Evolutionary conservation across 2,888 invertebrate species (phyloP).

Genomic region (Lamellibrachia columna): DNA sequence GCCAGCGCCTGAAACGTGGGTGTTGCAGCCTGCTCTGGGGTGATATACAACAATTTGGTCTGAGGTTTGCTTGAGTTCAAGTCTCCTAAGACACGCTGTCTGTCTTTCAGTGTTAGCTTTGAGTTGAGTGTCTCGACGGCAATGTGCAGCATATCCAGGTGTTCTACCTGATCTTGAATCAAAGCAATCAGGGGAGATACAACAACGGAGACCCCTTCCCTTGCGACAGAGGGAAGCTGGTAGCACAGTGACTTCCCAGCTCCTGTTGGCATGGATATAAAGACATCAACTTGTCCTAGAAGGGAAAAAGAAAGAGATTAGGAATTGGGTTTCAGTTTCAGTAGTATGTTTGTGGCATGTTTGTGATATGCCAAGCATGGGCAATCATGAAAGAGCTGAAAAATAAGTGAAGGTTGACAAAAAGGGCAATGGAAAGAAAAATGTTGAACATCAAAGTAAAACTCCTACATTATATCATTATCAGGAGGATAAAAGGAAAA

Average conservation of each 20-base stretch:
- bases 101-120: conserved; percentile 82
- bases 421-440: too few relatives aligned
- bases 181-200: conserved; percentile 95
- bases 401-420: too few relatives aligned
- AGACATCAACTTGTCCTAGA: conserved; percentile 81
- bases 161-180: conserved; percentile 94
- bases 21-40: conserved; percentile 94
- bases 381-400: too few relatives aligned
- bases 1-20: conserved; percentile 69
- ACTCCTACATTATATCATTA: too few relatives aligned
- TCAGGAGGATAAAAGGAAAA: too few relatives aligned
- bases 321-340: background rate
- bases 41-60: conserved; percentile 89
- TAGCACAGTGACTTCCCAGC: conserved; percentile 95
- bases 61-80: conserved; percentile 78
- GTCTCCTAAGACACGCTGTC: conserved; percentile 77
- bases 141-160: conserved; percentile 80
- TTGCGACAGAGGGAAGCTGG: conserved; percentile 91
- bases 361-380: conserved; percentile 27
- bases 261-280: conserved; percentile 98
- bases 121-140: conserved; percentile 91
- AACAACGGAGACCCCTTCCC: conserved; percentile 80
- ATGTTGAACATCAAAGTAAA: too few relatives aligned
- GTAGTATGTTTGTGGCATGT: background rate
- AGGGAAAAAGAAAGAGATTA: conserved; percentile 31